Percentiles rank a stretch among this genome's conserved stretches.
These are phyloP conservation scores for Amblyornis subalaris DNA, from an alignment of 2,113 vertebrate species.

Conservation along the genomic window DNA sequence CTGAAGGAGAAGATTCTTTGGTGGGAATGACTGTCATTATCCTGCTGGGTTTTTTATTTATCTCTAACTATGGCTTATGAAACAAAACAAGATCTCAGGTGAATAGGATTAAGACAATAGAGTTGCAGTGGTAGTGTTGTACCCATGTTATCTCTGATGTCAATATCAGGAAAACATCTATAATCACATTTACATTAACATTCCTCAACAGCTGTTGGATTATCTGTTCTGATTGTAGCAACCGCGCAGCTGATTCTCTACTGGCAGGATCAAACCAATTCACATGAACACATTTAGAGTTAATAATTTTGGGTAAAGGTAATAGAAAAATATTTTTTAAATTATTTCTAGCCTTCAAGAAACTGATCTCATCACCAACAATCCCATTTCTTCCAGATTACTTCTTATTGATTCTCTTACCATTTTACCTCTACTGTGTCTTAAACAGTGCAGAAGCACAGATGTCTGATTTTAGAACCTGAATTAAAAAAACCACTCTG, in stretches of 20 bases:
- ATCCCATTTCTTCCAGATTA: background rate
- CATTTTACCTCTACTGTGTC: background rate
- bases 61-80: background rate
- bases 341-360: background rate
- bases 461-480: background rate
- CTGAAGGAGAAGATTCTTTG: background rate
- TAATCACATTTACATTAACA: background rate
- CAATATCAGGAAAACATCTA: background rate
- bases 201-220: background rate
- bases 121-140: background rate
- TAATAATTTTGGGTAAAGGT: background rate
- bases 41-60: constrained; percentile 6
- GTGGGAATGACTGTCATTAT: background rate
- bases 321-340: background rate
- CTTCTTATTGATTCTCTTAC: background rate
- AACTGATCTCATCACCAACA: background rate
- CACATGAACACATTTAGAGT: background rate
- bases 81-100: background rate
- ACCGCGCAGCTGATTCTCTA: background rate
- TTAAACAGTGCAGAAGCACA: background rate
- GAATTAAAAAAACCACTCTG: fast-evolving
- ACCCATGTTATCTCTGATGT: background rate
- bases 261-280: background rate
- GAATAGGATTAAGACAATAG: background rate
- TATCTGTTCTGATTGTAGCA: background rate